Percentiles rank a stretch among this genome's conserved stretches.
These are phyloP conservation scores for Eupithecia tripunctaria DNA, from an alignment of 2,888 invertebrate species.

Conservation along the genomic window DNA sequence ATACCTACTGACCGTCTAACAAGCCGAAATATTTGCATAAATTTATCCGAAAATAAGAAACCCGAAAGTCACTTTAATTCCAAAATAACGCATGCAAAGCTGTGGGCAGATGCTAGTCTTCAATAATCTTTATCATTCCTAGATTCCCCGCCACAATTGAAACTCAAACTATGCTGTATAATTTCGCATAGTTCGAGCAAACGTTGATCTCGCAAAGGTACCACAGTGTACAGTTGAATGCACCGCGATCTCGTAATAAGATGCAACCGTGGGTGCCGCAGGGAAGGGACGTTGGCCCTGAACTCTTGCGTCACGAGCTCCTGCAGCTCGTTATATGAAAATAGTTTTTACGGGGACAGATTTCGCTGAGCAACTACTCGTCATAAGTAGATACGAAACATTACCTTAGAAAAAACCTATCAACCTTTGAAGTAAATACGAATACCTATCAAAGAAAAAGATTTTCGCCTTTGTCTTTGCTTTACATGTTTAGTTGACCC, in stretches of 20 bases:
- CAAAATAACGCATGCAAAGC: neutral
- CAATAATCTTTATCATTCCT: slow-evolving; percentile 1
- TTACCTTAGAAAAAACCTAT: too few relatives aligned
- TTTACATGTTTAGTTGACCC: too few relatives aligned
- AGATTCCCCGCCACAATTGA: neutral
- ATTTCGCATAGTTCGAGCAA: slow-evolving; percentile 35
- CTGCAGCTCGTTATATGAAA: slow-evolving; percentile 12
- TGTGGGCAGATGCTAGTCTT: neutral
- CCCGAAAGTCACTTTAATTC: neutral
- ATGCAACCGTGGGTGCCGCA: slow-evolving; percentile 52
- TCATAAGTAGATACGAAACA: too few relatives aligned
- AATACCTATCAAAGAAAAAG: too few relatives aligned
- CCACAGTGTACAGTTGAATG: slow-evolving; percentile 60
- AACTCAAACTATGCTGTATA: slow-evolving; percentile 26
- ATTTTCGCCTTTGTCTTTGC: too few relatives aligned
- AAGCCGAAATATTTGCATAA: too few relatives aligned
- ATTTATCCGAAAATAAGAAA: neutral
- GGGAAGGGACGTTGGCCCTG: slow-evolving; percentile 64
- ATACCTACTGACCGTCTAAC: too few relatives aligned
- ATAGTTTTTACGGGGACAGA: slow-evolving; percentile 19
- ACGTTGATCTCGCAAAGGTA: slow-evolving; percentile 45
- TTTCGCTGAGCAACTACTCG: slow-evolving; percentile 9
- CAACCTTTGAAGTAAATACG: too few relatives aligned
- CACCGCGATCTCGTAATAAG: slow-evolving; percentile 52
- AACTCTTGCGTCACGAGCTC: slow-evolving; percentile 49